These are phyloP conservation scores for Acanthoscelides obtectus DNA, from an alignment of 2,888 invertebrate species.

Conservation along the genomic window DNA sequence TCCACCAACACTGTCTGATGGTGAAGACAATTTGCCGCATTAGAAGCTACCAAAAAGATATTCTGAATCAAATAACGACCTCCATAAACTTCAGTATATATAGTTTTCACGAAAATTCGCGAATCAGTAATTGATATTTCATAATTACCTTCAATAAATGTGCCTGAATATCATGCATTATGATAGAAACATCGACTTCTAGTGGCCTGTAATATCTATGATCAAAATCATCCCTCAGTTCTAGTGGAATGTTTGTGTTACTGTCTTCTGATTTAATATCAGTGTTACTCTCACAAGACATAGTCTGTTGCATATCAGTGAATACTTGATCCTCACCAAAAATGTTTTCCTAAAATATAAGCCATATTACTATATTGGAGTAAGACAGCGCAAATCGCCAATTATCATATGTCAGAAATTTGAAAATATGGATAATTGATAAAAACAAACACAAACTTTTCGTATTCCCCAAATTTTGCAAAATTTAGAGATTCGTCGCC, in stretches of 20 bases:
- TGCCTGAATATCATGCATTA: slow-evolving; percentile 92
- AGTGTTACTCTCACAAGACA: slow-evolving; percentile 37
- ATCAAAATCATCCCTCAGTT: slow-evolving; percentile 79
- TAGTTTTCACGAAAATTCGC: not conserved
- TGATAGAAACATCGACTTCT: slow-evolving; percentile 87
- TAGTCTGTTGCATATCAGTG: slow-evolving; percentile 78
- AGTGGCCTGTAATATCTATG: slow-evolving; percentile 83
- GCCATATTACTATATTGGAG: not conserved
- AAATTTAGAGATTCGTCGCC: no score
- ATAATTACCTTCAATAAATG: slow-evolving; percentile 73
- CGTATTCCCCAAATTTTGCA: no score
- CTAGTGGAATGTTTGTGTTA: slow-evolving; percentile 61
- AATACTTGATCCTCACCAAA: slow-evolving; percentile 95
- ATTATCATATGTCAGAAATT: no score
- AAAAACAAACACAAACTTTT: no score
- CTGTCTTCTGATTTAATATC: slow-evolving; percentile 64
- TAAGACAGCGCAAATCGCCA: no score
- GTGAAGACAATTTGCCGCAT: no score
- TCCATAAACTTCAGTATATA: not conserved
- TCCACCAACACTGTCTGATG: no score
- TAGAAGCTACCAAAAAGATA: no score
- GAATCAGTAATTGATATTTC: not conserved
- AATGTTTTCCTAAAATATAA: slow-evolving; percentile 74
- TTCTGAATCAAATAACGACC: no score
- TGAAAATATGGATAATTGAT: no score